phyloP scores from a whole-genome alignment of 2,888 invertebrate species.

The Stenichneumon culpator region DNA sequence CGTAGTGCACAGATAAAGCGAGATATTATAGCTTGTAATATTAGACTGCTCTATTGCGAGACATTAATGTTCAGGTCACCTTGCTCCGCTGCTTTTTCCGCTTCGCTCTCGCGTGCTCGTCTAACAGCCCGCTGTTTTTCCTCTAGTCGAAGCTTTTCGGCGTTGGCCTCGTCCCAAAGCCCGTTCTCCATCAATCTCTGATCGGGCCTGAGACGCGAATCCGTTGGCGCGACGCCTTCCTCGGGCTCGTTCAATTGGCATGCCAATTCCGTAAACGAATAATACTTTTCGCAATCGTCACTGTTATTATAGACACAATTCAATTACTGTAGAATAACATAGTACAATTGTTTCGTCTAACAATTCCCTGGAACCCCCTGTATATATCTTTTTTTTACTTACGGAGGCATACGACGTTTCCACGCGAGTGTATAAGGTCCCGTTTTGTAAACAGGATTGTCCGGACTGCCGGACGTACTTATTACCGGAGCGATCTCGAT shows the following conservation, averaged over 20 bases:
- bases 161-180: slow-evolving; percentile 96
- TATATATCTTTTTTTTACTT: slow-evolving; percentile 77
- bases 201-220: slow-evolving; percentile 96
- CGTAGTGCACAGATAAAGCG: background rate
- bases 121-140: slow-evolving; percentile 97
- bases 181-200: slow-evolving; percentile 99
- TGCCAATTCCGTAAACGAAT: slow-evolving; percentile 97
- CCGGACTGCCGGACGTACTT: slow-evolving; percentile 88
- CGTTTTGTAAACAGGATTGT: slow-evolving; percentile 97
- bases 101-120: slow-evolving; percentile 92
- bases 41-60: background rate
- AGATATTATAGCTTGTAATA: background rate
- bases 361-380: background rate
- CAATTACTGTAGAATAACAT: background rate
- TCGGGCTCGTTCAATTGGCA: slow-evolving; percentile 98
- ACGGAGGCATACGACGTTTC: slow-evolving; percentile 93
- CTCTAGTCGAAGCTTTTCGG: slow-evolving; percentile 94
- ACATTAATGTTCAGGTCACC: slow-evolving; percentile 80
- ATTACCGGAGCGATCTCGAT: slow-evolving; percentile 97
- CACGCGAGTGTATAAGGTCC: slow-evolving; percentile 94
- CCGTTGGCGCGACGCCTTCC: slow-evolving; percentile 96
- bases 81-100: slow-evolving; percentile 89
- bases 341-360: background rate
- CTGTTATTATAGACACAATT: slow-evolving; percentile 81
- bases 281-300: slow-evolving; percentile 90